phyloP scores from a whole-genome alignment of 1,140 invertebrate species.

The Aphaenogaster floridana region DNA sequence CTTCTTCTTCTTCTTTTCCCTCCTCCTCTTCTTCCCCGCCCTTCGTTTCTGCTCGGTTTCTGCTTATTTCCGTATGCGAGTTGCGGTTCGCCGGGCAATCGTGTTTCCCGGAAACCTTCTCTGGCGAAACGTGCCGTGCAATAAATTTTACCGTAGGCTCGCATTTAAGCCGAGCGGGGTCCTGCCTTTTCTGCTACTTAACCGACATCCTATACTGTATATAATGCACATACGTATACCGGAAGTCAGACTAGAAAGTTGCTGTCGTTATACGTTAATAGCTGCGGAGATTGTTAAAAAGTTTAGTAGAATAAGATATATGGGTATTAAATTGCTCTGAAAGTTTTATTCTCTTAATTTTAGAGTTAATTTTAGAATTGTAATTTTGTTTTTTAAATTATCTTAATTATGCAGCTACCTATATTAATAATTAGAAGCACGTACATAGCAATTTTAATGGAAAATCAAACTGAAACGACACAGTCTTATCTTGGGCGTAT shows the following conservation, averaged over 20 bases:
- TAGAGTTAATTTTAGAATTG: background rate
- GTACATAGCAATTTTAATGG: background rate
- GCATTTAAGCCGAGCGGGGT: slow-evolving; percentile 33
- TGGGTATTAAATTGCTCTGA: background rate
- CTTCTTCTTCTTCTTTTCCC: slow-evolving; percentile 14
- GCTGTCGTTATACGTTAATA: background rate
- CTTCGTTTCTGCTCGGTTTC: slow-evolving; percentile 70
- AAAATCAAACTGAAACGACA: background rate
- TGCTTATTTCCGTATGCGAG: slow-evolving; percentile 75
- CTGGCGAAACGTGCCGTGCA: slow-evolving; percentile 29
- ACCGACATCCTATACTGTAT: background rate
- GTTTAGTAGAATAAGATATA: background rate
- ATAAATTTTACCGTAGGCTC: slow-evolving; percentile 52
- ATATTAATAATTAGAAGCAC: background rate
- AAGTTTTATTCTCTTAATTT: background rate
- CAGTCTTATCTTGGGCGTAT: background rate
- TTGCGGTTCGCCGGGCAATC: slow-evolving; percentile 70
- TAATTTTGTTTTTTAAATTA: background rate
- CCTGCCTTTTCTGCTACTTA: slow-evolving; percentile 31
- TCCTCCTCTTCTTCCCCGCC: background rate
- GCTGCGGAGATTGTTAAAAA: slow-evolving; percentile 16
- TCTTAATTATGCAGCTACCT: background rate
- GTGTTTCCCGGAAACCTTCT: slow-evolving; percentile 50
- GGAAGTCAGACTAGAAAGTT: slow-evolving; percentile 16
- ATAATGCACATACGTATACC: slow-evolving; percentile 1